phyloP scores from a whole-genome alignment of 2,113 vertebrate species.

The Dicaeum eximium region DNA sequence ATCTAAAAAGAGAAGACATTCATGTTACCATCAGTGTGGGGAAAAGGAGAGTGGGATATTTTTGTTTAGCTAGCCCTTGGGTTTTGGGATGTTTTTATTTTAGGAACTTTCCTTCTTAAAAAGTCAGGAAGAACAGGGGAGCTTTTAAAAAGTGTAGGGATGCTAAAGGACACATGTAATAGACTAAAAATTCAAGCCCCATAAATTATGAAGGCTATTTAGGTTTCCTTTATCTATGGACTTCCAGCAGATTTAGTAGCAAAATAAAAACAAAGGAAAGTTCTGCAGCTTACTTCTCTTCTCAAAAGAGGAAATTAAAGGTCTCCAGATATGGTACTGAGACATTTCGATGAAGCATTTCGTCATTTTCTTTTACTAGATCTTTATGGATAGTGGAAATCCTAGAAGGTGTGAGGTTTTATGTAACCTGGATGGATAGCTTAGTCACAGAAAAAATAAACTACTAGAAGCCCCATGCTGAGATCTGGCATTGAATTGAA shows the following conservation, averaged over 20 bases:
- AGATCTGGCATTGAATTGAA: neutral
- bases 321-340: neutral
- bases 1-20: neutral
- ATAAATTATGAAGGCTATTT: neutral
- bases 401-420: neutral
- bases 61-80: neutral
- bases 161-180: neutral
- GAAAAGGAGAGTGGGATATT: neutral
- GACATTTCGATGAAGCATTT: neutral
- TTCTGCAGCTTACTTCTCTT: neutral
- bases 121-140: neutral
- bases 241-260: neutral
- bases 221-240: neutral
- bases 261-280: neutral
- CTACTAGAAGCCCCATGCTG: neutral
- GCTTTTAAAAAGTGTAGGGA: neutral
- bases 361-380: neutral
- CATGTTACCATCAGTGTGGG: accelerated
- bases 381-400: neutral
- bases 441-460: neutral
- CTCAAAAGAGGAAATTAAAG: neutral
- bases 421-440: neutral
- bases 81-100: neutral
- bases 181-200: neutral
- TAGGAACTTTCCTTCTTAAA: neutral